These are phyloP conservation scores for Halcyon leucocephala DNA, from an alignment of 2,797 vertebrate genomes.

Conservation along the genomic window DNA sequence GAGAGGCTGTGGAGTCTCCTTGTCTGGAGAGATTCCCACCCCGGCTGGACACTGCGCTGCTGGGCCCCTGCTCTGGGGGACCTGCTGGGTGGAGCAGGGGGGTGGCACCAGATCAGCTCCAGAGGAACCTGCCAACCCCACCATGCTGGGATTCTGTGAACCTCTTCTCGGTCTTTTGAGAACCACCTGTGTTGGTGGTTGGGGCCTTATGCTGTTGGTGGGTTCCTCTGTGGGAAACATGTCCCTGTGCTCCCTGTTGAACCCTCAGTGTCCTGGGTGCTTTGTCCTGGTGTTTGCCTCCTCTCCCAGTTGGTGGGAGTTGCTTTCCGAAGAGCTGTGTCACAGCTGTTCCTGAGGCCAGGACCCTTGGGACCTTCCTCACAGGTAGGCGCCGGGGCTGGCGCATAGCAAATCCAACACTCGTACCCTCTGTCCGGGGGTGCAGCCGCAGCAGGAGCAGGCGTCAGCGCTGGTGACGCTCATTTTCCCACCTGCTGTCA, in stretches of 20 bases:
- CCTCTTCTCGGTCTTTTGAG: too few species aligned
- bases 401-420: background rate
- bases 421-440: rapidly evolving
- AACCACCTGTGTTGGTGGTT: too few species aligned
- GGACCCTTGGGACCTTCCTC: background rate
- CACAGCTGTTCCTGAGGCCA: rapidly evolving
- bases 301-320: too few species aligned
- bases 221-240: background rate
- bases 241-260: background rate
- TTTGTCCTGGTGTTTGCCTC: background rate
- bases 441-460: background rate
- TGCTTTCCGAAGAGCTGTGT: background rate
- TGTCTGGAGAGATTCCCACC: too few species aligned
- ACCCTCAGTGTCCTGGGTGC: background rate
- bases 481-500: rapidly evolving
- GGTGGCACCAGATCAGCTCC: too few species aligned
- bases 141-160: too few species aligned
- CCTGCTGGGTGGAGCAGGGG: too few species aligned
- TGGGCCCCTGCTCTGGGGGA: too few species aligned
- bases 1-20: too few species aligned
- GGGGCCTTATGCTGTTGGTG: background rate
- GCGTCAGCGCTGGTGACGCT: rapidly evolving
- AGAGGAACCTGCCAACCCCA: too few species aligned
- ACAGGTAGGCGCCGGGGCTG: rapidly evolving
- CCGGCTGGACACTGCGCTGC: too few species aligned